Conservation (phyloP, 2,113 vertebrate species). For the Ovibos moschatus region DNA sequence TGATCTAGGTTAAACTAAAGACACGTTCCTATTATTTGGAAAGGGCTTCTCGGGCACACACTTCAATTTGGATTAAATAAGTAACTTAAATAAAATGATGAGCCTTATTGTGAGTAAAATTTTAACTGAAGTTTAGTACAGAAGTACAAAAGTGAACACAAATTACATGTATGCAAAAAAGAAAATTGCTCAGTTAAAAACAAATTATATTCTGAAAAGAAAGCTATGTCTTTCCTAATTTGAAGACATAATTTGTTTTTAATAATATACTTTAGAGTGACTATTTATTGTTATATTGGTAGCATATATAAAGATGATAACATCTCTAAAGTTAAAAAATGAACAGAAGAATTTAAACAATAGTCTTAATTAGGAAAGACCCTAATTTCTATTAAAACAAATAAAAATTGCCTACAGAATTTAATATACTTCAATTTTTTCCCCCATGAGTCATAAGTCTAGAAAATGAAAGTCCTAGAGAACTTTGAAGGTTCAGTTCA, state of each 20-base stretch:
- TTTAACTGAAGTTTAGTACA: constrained; percentile 65
- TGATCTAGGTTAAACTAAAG: constrained; percentile 50
- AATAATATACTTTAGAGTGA: constrained; percentile 10
- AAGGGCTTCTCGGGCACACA: not conserved
- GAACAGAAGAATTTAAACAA: not conserved
- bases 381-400: not conserved
- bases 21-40: not conserved
- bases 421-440: not conserved
- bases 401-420: not conserved
- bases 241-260: constrained; percentile 43
- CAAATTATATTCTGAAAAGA: constrained; percentile 36
- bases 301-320: constrained; percentile 20
- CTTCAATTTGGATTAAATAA: constrained; percentile 46
- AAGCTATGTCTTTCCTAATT: not conserved
- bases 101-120: constrained; percentile 49
- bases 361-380: not conserved
- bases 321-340: not conserved
- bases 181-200: constrained; percentile 40
- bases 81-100: constrained; percentile 56
- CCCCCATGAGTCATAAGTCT: not conserved
- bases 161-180: not conserved
- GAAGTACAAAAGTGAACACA: constrained; percentile 1
- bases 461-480: not conserved
- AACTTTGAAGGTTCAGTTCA: not conserved
- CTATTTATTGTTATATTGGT: not conserved